Evolutionary conservation across 2,797 vertebrate species (phyloP), one percentile per base, ranked within the genome.

Genomic region (Acipenser ruthenus): DNA sequence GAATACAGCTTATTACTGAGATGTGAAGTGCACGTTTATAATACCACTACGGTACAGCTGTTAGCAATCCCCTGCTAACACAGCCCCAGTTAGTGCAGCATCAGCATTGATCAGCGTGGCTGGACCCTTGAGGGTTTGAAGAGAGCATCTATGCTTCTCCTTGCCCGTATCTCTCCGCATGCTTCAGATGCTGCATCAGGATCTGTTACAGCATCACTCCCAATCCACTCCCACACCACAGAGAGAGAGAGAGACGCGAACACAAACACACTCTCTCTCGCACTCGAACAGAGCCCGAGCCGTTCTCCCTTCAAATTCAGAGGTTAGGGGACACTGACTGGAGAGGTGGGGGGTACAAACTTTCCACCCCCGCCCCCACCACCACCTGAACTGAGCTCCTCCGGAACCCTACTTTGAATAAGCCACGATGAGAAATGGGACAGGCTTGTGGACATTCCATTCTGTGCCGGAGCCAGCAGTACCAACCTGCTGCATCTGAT

Each of bases 381-480:
- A 18, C 15, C 15, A 18, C 67, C 48, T 51, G 13, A 55, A 15
- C 49, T 9, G 23, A 66, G 53, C 69, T 62, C 65, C 68, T 55
- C 69, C 72, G 62, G 62, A 69, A 75, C 76, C 67, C 68, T 68
- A 79, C 80, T 73, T 79, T 80, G 65, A 84, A 75, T 68, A 87
- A 88, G 78, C 73, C 83, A 94, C 91, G 92, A 92, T 86, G 91
- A 91, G 92, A 78, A 81, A 98, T 97, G 95, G 95, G 95, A 86
- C 95, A 98, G 84, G 93, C 94, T 76, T 97, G 95, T 79, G 94
- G 95, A 86, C 94, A 97, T 91, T 94, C 95, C 86, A 93, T 97
- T 82, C 94, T 97, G 75, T 98, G 95, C 87, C 92, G 95, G 86
- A 97, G 90, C 87, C 93, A 97, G 67, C 89, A 89, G 72, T 85